These are phyloP conservation scores for Ameiurus melas DNA, from an alignment of 2,113 vertebrate genomes.

Conservation along the genomic window DNA sequence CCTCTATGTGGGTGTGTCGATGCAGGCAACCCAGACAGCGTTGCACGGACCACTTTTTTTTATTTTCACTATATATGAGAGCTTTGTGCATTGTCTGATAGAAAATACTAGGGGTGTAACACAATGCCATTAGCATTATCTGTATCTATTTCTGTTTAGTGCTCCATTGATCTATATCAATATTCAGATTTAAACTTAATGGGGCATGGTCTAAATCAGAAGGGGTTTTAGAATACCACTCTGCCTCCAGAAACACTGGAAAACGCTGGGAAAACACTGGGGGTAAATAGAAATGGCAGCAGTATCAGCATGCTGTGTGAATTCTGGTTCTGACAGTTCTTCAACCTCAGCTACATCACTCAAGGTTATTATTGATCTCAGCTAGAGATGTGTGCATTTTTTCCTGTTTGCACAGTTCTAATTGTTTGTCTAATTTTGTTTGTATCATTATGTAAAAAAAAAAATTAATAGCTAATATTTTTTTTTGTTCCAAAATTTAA, in stretches of 20 bases:
- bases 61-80: background rate
- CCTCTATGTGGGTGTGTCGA: constrained; percentile 13
- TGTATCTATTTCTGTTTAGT: background rate
- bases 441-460: background rate
- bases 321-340: background rate
- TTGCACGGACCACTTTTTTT: background rate
- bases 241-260: background rate
- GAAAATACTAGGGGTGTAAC: background rate
- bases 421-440: background rate
- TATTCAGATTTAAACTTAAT: background rate
- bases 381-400: background rate
- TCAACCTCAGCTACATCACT: background rate
- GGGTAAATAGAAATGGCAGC: background rate
- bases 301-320: background rate
- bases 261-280: background rate
- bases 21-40: background rate
- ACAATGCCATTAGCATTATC: background rate
- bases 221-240: background rate
- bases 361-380: background rate
- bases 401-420: background rate
- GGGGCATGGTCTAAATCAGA: background rate
- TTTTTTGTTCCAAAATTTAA: no score
- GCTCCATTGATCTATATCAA: background rate
- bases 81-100: background rate
- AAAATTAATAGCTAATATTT: no score